phyloP scores from a whole-genome alignment of 35 echinoderm and acorn worm species.

The Apostichopus californicus region DNA sequence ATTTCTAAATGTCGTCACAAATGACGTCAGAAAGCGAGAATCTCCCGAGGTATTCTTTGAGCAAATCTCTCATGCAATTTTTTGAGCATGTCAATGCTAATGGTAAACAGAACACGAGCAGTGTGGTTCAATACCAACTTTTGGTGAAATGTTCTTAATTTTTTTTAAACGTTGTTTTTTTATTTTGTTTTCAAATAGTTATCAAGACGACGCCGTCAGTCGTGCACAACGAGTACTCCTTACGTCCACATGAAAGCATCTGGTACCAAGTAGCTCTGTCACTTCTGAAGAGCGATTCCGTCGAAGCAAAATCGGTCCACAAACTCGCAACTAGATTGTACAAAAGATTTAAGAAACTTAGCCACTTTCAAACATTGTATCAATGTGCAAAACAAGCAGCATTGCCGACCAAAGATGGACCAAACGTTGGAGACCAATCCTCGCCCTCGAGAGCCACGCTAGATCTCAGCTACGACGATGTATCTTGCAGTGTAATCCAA shows the following conservation, averaged over 20 bases:
- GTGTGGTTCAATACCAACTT: no score
- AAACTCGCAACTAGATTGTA: no score
- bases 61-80: no score
- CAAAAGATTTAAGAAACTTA: no score
- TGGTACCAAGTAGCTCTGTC: background rate
- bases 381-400: background rate
- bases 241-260: background rate
- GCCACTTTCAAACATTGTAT: background rate
- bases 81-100: no score
- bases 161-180: no score
- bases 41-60: no score
- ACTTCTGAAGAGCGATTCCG: background rate
- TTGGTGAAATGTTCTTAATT: no score
- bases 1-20: no score
- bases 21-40: no score
- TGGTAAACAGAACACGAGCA: no score
- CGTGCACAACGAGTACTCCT: background rate
- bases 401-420: background rate
- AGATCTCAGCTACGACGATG: background rate
- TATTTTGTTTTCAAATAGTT: background rate
- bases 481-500: background rate
- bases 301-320: no score
- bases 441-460: background rate
- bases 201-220: background rate
- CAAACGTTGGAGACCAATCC: background rate